Percentiles rank a stretch among this genome's conserved stretches.
Evolutionary conservation across 2,113 vertebrate species (phyloP).

Genomic region (Dipodomys spectabilis): DNA sequence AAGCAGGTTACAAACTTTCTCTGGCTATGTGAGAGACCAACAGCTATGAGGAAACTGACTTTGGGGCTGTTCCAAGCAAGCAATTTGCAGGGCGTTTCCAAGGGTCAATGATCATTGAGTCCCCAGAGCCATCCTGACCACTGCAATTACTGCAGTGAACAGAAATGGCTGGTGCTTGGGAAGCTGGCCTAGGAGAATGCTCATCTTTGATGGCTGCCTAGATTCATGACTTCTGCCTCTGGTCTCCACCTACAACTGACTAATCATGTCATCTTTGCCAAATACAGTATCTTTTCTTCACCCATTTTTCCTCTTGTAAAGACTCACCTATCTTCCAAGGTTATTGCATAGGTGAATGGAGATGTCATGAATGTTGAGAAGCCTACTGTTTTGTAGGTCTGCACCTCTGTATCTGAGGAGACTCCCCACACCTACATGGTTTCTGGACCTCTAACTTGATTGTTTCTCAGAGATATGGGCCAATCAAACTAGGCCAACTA

Average conservation of each 20-base stretch:
- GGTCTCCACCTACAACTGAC: neutral
- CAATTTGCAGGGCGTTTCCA: constrained; percentile 37
- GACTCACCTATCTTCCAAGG: neutral
- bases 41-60: constrained; percentile 41
- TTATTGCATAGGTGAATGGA: neutral
- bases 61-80: constrained; percentile 61
- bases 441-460: neutral
- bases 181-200: neutral
- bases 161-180: neutral
- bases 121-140: neutral
- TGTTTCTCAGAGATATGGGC: neutral
- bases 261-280: neutral
- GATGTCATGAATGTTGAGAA: neutral
- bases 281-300: neutral
- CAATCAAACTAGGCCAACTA: neutral
- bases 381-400: neutral
- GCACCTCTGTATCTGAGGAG: neutral
- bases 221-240: neutral
- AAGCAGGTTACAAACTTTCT: constrained; percentile 48
- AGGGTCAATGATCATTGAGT: constrained; percentile 42
- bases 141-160: neutral
- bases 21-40: constrained; percentile 37
- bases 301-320: neutral
- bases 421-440: neutral
- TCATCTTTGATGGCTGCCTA: accelerated